A percentile compares a stretch with the other conserved stretches of the same genome.
Evolutionary conservation across 30 jellyfish, hydroid and myxozoan species (phyloP).

Genomic region (Chrysaora quinquecirrha): DNA sequence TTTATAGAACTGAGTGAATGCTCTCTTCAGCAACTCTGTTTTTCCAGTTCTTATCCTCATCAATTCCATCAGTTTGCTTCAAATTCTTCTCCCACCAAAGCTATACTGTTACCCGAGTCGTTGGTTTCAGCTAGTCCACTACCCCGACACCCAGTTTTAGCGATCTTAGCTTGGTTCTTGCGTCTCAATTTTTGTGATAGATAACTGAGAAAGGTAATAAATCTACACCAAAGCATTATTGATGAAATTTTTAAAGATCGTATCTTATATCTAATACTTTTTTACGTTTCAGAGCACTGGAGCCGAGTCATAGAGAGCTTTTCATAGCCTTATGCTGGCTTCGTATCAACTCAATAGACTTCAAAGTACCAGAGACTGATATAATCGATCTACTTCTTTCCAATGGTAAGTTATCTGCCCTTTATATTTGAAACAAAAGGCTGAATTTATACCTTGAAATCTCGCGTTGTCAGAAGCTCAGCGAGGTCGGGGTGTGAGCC

Average conservation of each 20-base stretch:
- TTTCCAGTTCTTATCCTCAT: too few relatives aligned
- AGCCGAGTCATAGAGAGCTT: slow-evolving; percentile 28
- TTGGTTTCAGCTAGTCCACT: background rate
- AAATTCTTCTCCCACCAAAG: too few relatives aligned
- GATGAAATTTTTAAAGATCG: background rate
- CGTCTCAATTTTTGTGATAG: background rate
- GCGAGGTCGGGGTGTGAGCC: too few relatives aligned
- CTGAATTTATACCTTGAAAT: background rate
- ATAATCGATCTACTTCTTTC: slow-evolving; percentile 7
- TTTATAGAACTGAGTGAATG: too few relatives aligned
- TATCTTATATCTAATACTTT: background rate
- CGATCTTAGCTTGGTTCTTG: background rate
- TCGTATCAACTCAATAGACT: slow-evolving; percentile 1
- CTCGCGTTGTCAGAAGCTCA: slow-evolving; percentile 12
- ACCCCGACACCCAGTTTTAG: too few relatives aligned
- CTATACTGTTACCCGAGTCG: background rate
- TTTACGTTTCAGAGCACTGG: slow-evolving; percentile 31
- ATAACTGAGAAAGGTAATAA: background rate
- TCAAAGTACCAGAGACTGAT: slow-evolving; percentile 8
- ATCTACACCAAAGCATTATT: background rate
- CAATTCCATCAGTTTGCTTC: too few relatives aligned
- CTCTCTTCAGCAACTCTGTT: too few relatives aligned
- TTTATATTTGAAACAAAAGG: background rate
- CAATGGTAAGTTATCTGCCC: slow-evolving; percentile 15
- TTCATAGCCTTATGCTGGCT: slow-evolving; percentile 59